phyloP scores from a whole-genome alignment of 1,140 invertebrate genomes.

The Leptinotarsa texana region DNA sequence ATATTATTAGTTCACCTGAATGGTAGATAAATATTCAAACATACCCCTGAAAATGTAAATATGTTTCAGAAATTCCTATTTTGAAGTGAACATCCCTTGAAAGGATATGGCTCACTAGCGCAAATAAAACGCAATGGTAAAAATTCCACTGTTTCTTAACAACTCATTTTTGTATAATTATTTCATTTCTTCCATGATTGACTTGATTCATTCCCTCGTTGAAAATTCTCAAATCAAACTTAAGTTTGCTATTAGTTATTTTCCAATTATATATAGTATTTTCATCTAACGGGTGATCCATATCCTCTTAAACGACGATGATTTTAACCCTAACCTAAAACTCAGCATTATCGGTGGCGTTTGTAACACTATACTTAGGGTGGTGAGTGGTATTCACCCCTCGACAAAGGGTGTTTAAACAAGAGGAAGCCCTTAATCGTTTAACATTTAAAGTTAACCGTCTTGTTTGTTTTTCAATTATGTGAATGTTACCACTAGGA shows the following conservation, averaged over 20 bases:
- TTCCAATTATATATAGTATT: no score
- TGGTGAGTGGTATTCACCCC: slow-evolving; percentile 35
- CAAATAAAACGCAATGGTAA: no score
- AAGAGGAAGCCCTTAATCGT: slow-evolving; percentile 30
- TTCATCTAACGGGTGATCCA: not conserved
- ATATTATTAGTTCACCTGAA: slow-evolving; percentile 22
- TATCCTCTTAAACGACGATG: not conserved
- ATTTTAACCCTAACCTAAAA: slow-evolving; percentile 12
- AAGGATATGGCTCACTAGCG: not conserved
- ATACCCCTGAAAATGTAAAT: not conserved
- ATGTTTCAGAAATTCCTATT: slow-evolving; percentile 8
- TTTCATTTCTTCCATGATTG: no score
- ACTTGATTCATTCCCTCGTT: no score
- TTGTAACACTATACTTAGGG: slow-evolving; percentile 38
- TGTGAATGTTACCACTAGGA: slow-evolving; percentile 27
- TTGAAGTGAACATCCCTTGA: not conserved
- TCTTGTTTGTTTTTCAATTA: slow-evolving; percentile 35
- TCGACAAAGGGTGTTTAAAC: slow-evolving; percentile 30
- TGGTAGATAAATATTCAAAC: slow-evolving; percentile 16
- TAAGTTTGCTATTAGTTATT: no score
- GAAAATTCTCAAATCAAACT: no score
- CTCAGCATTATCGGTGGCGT: slow-evolving; percentile 32
- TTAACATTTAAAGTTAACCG: slow-evolving; percentile 34
- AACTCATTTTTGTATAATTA: no score
- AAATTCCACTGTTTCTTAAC: no score